These are phyloP conservation scores for Strigops habroptila DNA, from an alignment of 2,113 vertebrate species.

Conservation along the genomic window DNA sequence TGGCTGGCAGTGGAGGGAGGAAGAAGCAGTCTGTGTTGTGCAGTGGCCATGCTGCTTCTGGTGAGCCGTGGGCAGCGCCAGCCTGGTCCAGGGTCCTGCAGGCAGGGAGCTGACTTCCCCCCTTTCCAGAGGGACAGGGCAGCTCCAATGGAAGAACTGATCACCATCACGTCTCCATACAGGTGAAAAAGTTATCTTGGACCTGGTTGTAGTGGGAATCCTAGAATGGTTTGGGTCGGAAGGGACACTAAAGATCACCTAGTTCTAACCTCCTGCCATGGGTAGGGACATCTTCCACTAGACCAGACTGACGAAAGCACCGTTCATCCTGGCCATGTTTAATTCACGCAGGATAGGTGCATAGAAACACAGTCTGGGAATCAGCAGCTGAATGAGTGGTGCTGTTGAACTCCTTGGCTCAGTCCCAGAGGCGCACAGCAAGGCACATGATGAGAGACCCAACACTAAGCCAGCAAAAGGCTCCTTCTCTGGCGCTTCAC, in stretches of 20 bases:
- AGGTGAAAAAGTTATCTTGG: not conserved
- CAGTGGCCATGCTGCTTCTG: rapidly evolving
- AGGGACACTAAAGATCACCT: not conserved
- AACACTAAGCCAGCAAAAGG: rapidly evolving
- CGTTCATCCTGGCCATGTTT: not conserved
- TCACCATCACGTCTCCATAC: rapidly evolving
- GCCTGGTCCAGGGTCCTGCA: not conserved
- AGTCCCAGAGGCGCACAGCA: not conserved
- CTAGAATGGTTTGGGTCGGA: not conserved
- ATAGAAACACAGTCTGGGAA: not conserved
- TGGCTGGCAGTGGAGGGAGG: not conserved
- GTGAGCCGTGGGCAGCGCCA: not conserved
- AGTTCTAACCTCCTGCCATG: not conserved
- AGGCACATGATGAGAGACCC: not conserved
- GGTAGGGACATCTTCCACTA: not conserved
- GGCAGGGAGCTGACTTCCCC: not conserved
- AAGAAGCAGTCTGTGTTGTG: not conserved
- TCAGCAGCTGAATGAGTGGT: not conserved
- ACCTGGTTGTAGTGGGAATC: not conserved
- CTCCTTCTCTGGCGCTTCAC: conserved; percentile 36
- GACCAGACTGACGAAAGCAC: not conserved
- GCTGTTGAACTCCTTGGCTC: not conserved
- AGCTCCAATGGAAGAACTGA: not conserved
- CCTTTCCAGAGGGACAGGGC: not conserved
- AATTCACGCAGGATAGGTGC: not conserved